Evolutionary conservation across 2,888 invertebrate genomes (phyloP).

Genomic region (Congeria kusceri): DNA sequence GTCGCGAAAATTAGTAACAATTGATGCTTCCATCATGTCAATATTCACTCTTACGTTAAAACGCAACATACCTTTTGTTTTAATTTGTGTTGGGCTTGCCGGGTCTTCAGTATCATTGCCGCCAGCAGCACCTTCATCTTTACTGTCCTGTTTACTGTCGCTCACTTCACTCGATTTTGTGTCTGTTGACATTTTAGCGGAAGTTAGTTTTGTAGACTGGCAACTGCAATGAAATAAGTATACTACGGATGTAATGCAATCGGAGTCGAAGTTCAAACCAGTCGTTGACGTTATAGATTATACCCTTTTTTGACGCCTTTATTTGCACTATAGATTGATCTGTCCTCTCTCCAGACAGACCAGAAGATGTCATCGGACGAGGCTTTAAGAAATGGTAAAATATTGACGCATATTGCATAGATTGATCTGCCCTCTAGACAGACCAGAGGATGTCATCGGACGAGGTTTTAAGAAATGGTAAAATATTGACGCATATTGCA

Average conservation of each 20-base stretch:
- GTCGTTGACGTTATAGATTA: background rate
- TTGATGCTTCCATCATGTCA: background rate
- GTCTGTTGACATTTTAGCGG: conserved; percentile 53
- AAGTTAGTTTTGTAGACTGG: background rate
- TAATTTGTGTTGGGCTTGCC: conserved; percentile 40
- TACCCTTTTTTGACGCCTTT: background rate
- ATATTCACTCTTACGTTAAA: background rate
- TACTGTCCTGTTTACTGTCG: conserved; percentile 13
- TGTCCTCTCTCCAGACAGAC: too few relatives aligned
- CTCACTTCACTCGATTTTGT: conserved; percentile 3
- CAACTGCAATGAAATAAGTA: too few relatives aligned
- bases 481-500: background rate
- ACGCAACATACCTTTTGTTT: conserved; percentile 39
- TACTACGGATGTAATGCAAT: too few relatives aligned
- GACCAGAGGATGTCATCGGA: conserved; percentile 45
- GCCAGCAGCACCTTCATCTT: conserved; percentile 11
- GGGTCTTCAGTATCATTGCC: conserved; percentile 31
- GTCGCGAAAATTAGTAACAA: background rate
- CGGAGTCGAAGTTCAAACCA: too few relatives aligned
- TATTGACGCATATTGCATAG: background rate
- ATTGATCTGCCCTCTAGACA: too few relatives aligned
- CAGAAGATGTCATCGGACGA: conserved; percentile 49
- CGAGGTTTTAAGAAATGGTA: conserved; percentile 52
- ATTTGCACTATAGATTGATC: background rate
- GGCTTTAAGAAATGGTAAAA: conserved; percentile 46